Evolutionary conservation across 2,797 vertebrate genomes (phyloP).

Genomic region (Squalus acanthias): DNA sequence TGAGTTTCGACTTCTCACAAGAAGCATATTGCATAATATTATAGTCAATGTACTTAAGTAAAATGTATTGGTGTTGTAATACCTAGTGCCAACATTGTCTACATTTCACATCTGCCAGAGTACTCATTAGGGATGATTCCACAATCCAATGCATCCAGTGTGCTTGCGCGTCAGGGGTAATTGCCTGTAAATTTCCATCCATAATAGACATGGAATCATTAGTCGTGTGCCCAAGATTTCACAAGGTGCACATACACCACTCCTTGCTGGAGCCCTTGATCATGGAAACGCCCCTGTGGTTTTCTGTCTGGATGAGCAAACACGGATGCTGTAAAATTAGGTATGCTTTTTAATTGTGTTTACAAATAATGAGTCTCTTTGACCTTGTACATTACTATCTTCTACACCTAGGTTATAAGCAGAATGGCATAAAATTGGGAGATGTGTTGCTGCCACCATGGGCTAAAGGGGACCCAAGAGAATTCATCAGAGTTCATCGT

Average conservation of each 20-base stretch:
- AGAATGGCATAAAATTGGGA: conserved; percentile 89
- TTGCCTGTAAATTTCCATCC: background rate
- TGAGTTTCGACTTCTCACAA: background rate
- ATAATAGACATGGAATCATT: background rate
- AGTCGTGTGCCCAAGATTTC: background rate
- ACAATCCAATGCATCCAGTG: background rate
- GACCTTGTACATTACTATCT: background rate
- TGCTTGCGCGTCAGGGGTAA: background rate
- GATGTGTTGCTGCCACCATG: conserved; percentile 90
- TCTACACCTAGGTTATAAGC: conserved; percentile 75
- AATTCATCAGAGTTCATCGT: conserved; percentile 95
- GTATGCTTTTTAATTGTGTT: background rate
- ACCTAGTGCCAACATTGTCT: background rate
- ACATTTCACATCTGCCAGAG: background rate
- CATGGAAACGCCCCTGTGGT: background rate
- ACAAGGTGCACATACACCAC: background rate
- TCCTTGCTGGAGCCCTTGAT: background rate
- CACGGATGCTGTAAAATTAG: background rate
- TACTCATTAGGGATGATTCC: background rate
- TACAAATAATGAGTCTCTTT: background rate
- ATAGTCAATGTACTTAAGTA: background rate
- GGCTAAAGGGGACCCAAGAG: conserved; percentile 94
- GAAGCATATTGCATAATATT: background rate
- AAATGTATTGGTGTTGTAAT: background rate
- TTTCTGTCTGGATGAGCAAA: background rate